Evolutionary conservation across 2,888 invertebrate species (phyloP).

Genomic region (Drosophila differens): DNA sequence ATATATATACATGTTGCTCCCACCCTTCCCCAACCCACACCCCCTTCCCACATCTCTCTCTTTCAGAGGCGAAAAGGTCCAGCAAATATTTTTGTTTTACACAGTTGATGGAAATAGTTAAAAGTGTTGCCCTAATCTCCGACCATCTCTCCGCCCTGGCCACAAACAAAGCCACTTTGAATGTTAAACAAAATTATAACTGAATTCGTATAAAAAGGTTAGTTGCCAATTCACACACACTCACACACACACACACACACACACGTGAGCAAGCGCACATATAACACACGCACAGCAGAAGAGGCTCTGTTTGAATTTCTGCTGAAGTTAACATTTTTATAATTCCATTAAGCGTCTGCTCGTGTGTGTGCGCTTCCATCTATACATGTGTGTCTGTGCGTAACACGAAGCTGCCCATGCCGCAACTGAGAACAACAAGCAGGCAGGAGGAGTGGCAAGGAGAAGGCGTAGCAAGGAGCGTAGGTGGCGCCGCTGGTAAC

Average conservation of each 20-base stretch:
- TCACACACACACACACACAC: conserved; percentile 15
- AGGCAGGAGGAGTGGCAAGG: conserved; percentile 9
- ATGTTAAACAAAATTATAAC: conserved; percentile 81
- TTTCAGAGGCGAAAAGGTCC: conserved; percentile 23
- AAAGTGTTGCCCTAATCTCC: conserved; percentile 38
- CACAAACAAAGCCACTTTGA: conserved; percentile 73
- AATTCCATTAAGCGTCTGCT: conserved; percentile 76
- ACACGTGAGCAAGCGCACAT: background rate
- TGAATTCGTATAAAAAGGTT: conserved; percentile 74
- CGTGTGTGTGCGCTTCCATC: conserved; percentile 40
- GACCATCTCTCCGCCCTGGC: conserved; percentile 5
- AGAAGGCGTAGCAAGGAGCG: conserved; percentile 6
- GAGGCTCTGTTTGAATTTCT: conserved; percentile 78
- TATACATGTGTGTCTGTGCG: conserved; percentile 34
- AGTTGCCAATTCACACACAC: conserved; percentile 55
- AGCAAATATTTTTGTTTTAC: conserved; percentile 61
- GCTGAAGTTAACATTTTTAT: conserved; percentile 82
- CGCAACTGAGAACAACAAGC: conserved; percentile 61
- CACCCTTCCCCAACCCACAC: no score
- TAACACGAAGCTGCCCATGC: conserved; percentile 67
- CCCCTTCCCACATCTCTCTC: background rate
- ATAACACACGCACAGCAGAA: conserved; percentile 3
- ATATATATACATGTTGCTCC: background rate
- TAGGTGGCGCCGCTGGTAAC: conserved; percentile 38
- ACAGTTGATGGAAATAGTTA: conserved; percentile 57